Conservation (phyloP, 2,888 invertebrate genomes). For the Drosophila affinis region DNA sequence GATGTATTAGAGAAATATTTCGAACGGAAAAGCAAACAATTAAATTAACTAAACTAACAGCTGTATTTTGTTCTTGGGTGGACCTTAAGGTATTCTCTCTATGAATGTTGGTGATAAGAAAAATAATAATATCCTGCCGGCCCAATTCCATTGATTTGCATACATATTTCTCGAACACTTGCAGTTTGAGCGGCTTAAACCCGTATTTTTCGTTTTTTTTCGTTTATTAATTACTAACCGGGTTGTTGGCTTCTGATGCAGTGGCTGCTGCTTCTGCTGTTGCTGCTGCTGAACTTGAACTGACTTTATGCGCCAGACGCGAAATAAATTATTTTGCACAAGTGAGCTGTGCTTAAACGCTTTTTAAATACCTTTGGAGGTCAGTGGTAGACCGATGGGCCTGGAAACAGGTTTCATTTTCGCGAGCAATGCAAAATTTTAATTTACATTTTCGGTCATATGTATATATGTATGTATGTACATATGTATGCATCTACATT, state of each 20-base stretch:
- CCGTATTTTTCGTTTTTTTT: constrained; percentile 5
- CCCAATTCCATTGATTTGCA: not conserved
- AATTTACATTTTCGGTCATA: constrained; percentile 39
- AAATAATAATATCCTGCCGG: constrained; percentile 5
- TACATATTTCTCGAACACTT: constrained; percentile 1
- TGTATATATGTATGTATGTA: constrained; percentile 15
- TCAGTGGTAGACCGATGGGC: constrained; percentile 60
- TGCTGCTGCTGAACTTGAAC: constrained; percentile 57
- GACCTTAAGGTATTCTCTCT: not conserved
- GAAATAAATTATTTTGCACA: constrained; percentile 42
- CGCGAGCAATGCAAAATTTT: constrained; percentile 50
- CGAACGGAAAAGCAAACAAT: constrained; percentile 25
- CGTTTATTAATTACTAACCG: constrained; percentile 27
- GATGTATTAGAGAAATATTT: constrained; percentile 25
- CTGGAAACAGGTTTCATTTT: constrained; percentile 67
- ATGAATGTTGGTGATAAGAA: not conserved
- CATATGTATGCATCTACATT: constrained; percentile 14
- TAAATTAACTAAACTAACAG: constrained; percentile 5
- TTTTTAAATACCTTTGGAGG: constrained; percentile 56
- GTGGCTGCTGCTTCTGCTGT: constrained; percentile 26
- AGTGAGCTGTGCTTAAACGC: constrained; percentile 41
- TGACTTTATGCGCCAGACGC: constrained; percentile 33
- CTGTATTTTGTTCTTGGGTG: constrained; percentile 15
- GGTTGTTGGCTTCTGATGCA: constrained; percentile 56
- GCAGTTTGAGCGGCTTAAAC: not conserved